Percentiles rank a stretch among this genome's conserved stretches.
Evolutionary conservation across 2,113 vertebrate species (phyloP).

Genomic region (Ovis aries): DNA sequence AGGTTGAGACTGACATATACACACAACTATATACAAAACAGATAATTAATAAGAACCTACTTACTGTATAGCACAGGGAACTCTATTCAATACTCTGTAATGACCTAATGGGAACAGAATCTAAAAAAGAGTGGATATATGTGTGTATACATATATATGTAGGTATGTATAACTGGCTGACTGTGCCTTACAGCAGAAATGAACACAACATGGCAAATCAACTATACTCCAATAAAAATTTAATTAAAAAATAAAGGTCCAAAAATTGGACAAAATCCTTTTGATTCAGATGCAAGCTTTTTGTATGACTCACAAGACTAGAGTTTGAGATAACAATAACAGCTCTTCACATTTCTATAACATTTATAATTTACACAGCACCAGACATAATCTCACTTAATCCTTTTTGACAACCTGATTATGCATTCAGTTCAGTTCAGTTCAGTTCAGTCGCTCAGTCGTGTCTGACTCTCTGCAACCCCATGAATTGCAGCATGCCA

Average conservation of each 20-base stretch:
- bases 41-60: not conserved
- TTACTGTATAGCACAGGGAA: not conserved
- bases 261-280: not conserved
- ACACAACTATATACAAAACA: not conserved
- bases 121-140: not conserved
- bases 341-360: not conserved
- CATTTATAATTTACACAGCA: constrained; percentile 11
- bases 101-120: not conserved
- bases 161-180: not conserved
- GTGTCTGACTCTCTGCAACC: too few species aligned
- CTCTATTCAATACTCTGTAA: not conserved
- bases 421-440: not conserved
- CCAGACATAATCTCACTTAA: not conserved
- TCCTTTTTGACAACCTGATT: not conserved
- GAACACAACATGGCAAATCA: not conserved
- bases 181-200: not conserved
- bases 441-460: too few species aligned
- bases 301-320: not conserved
- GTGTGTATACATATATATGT: rapidly evolving
- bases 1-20: not conserved
- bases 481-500: too few species aligned
- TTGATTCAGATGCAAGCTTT: not conserved
- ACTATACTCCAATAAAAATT: not conserved
- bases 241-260: not conserved
- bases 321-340: not conserved